Percentiles rank a stretch among this genome's conserved stretches.
Evolutionary conservation across 2,797 vertebrate genomes (phyloP).

Genomic region (Sebastes nivosus): DNA sequence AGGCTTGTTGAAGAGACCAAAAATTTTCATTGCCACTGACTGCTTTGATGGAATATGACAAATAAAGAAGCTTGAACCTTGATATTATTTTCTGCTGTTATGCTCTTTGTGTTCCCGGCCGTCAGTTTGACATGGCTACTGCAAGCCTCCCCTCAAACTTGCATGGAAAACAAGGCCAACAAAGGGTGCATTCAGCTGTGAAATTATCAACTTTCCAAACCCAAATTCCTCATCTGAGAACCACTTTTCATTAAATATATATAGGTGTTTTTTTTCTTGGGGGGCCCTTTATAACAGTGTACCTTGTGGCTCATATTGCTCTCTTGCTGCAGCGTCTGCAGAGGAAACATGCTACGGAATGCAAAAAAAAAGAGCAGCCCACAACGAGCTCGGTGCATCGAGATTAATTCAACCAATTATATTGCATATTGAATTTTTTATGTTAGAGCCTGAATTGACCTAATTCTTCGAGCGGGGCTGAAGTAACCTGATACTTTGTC

Average conservation of each 20-base stretch:
- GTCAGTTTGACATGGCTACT: neutral
- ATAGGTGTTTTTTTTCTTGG: neutral
- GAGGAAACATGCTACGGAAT: neutral
- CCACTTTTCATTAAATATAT: neutral
- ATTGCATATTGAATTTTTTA: neutral
- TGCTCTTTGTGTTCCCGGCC: neutral
- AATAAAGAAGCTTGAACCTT: too few species aligned
- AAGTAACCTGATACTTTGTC: neutral
- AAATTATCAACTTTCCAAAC: neutral
- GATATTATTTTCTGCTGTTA: too few species aligned
- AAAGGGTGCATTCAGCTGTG: neutral
- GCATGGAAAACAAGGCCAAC: neutral
- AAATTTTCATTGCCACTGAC: too few species aligned
- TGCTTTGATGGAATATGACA: too few species aligned
- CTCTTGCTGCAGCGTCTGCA: neutral
- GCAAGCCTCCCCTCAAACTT: neutral
- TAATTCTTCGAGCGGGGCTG: too few species aligned
- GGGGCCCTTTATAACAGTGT: neutral
- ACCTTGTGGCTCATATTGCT: neutral
- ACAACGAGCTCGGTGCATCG: neutral
- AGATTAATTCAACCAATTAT: neutral
- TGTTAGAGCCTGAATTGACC: neutral
- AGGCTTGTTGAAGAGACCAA: too few species aligned
- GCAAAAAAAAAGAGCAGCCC: neutral
- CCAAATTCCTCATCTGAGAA: neutral